phyloP scores from a whole-genome alignment of 2,888 invertebrate species.

The Ophioninae sp. region DNA sequence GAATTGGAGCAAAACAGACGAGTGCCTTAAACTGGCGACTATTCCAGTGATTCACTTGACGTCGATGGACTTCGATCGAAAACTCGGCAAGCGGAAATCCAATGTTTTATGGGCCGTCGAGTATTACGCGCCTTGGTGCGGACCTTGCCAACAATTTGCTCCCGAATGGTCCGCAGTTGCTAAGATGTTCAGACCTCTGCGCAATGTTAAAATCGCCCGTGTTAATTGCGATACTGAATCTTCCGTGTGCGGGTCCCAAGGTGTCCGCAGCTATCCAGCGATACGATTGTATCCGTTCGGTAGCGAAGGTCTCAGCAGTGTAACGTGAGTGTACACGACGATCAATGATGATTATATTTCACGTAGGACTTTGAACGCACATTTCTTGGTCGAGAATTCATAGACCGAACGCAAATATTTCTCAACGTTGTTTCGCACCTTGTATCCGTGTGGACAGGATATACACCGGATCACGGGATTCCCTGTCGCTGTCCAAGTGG shows the following conservation, averaged over 20 bases:
- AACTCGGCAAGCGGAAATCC: constrained; percentile 82
- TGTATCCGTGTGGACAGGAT: constrained; percentile 77
- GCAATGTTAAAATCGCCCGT: constrained; percentile 84
- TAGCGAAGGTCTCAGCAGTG: constrained; percentile 81
- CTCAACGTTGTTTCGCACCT: neutral
- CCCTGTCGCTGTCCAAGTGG: constrained; percentile 85
- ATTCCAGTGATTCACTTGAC: constrained; percentile 83
- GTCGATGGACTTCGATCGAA: constrained; percentile 82
- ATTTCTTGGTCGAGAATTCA: no score
- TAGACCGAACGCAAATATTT: neutral
- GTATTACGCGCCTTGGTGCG: constrained; percentile 90
- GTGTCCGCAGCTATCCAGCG: constrained; percentile 86
- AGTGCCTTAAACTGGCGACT: neutral
- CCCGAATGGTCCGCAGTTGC: constrained; percentile 87
- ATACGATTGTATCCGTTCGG: constrained; percentile 86
- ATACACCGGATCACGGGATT: constrained; percentile 85
- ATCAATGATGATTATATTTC: neutral
- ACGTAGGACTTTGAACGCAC: neutral
- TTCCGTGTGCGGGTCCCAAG: constrained; percentile 83
- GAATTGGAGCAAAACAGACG: neutral
- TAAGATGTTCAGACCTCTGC: constrained; percentile 80
- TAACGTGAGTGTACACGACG: constrained; percentile 81
- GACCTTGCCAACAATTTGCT: constrained; percentile 87
- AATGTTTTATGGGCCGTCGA: constrained; percentile 87
- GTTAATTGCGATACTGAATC: constrained; percentile 86